phyloP scores from a whole-genome alignment of 1,140 invertebrate species.

The Eurosta solidaginis region DNA sequence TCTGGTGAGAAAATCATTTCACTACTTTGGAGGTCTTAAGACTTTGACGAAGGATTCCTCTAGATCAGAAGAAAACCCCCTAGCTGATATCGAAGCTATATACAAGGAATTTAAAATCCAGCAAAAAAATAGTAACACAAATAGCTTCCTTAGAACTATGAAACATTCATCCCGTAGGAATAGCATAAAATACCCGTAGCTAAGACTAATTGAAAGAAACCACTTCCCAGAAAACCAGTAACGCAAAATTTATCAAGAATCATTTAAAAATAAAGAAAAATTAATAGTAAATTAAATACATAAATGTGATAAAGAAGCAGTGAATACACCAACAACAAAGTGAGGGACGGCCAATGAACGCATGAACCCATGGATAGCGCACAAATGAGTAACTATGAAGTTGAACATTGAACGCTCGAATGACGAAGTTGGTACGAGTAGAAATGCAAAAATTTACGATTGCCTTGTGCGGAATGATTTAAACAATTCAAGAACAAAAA shows the following conservation, averaged over 20 bases:
- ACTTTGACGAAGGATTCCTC: no score
- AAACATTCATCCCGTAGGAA: no score
- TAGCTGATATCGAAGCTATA: no score
- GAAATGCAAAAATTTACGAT: neutral
- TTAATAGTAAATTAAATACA: neutral
- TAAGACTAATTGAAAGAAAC: no score
- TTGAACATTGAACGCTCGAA: neutral
- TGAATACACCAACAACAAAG: neutral
- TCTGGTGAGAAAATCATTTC: no score
- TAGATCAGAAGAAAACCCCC: no score
- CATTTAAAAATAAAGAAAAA: neutral
- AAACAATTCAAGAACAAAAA: neutral
- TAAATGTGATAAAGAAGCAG: neutral
- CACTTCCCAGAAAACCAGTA: neutral
- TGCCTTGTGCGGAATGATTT: neutral
- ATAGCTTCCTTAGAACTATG: no score
- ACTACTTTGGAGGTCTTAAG: no score
- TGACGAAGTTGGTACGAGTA: neutral
- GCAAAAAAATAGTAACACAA: no score
- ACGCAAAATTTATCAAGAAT: neutral
- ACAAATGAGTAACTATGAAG: neutral
- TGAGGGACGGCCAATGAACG: conserved; percentile 21
- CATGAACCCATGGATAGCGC: no score
- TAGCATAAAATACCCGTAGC: no score
- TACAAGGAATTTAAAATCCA: no score